phyloP scores from a whole-genome alignment of 1,140 invertebrate genomes.

The Diachasmimorpha longicaudata region DNA sequence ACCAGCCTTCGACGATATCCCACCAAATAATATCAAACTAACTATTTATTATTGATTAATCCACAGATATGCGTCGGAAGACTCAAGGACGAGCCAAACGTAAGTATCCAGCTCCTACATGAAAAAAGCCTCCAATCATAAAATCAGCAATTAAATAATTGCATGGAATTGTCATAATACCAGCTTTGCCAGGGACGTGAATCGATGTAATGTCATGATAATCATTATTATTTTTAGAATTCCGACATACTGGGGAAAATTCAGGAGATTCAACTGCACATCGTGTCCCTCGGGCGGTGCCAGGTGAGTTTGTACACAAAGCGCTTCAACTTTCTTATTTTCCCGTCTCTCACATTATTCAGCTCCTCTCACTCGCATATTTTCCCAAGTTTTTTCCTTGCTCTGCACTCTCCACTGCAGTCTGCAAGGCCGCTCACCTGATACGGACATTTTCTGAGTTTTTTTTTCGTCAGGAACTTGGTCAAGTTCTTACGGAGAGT shows the following conservation, averaged over 20 bases:
- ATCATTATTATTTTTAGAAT: slow-evolving; percentile 45
- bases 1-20: not conserved
- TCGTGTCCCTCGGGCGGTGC: slow-evolving; percentile 50
- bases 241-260: slow-evolving; percentile 46
- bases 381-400: not conserved
- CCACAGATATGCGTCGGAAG: slow-evolving; percentile 67
- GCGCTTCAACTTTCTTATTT: slow-evolving; percentile 9
- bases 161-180: not conserved
- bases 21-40: not conserved
- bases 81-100: slow-evolving; percentile 67
- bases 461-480: not conserved
- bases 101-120: slow-evolving; percentile 53
- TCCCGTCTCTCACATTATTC: not conserved
- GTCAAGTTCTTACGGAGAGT: not conserved
- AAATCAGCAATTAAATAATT: not conserved
- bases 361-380: not conserved
- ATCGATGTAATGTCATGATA: not conserved
- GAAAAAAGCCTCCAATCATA: not conserved
- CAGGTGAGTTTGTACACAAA: slow-evolving; percentile 47
- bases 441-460: too few relatives aligned
- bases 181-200: not conserved
- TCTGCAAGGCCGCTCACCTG: not conserved
- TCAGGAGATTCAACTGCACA: slow-evolving; percentile 51
- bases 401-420: not conserved
- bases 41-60: not conserved